A percentile compares a stretch with the other conserved stretches of the same genome.
phyloP scores from a whole-genome alignment of 2,888 invertebrate genomes.

The Helicoverpa assulta region DNA sequence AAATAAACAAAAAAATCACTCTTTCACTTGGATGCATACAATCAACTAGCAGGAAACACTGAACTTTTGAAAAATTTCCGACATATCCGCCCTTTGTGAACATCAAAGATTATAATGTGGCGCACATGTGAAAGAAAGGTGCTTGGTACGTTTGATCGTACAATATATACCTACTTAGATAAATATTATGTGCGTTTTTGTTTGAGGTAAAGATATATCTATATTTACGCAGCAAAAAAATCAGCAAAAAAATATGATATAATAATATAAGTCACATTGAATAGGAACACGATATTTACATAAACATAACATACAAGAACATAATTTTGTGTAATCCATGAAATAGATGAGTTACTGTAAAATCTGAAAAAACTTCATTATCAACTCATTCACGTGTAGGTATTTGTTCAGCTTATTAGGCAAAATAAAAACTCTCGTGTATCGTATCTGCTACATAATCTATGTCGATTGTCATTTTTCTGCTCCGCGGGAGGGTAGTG shows the following conservation, averaged over 20 bases:
- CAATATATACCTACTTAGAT: slow-evolving; percentile 9
- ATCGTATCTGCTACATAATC: slow-evolving; percentile 58
- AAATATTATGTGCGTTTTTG: background rate
- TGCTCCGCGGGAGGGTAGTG: slow-evolving; percentile 79
- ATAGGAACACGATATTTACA: too few relatives aligned
- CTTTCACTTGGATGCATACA: slow-evolving; percentile 88
- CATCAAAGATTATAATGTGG: slow-evolving; percentile 70
- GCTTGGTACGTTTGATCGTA: background rate
- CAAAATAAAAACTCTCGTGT: background rate
- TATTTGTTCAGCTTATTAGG: background rate
- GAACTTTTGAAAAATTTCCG: slow-evolving; percentile 88
- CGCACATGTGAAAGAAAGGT: slow-evolving; percentile 4
- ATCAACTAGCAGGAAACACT: slow-evolving; percentile 85
- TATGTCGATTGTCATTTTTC: slow-evolving; percentile 80
- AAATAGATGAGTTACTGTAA: too few relatives aligned
- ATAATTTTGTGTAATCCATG: too few relatives aligned
- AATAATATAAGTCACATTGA: too few relatives aligned
- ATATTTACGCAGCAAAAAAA: too few relatives aligned
- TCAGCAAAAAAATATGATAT: too few relatives aligned
- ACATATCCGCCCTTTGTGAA: slow-evolving; percentile 82
- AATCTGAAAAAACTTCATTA: too few relatives aligned
- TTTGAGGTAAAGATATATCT: background rate
- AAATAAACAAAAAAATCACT: slow-evolving; percentile 69
- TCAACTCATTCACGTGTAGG: too few relatives aligned
- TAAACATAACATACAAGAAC: too few relatives aligned